A percentile compares a stretch with the other conserved stretches of the same genome.
These are phyloP conservation scores for Rhegmatorhina hoffmannsi DNA, from an alignment of 2,113 vertebrate species.

Conservation along the genomic window DNA sequence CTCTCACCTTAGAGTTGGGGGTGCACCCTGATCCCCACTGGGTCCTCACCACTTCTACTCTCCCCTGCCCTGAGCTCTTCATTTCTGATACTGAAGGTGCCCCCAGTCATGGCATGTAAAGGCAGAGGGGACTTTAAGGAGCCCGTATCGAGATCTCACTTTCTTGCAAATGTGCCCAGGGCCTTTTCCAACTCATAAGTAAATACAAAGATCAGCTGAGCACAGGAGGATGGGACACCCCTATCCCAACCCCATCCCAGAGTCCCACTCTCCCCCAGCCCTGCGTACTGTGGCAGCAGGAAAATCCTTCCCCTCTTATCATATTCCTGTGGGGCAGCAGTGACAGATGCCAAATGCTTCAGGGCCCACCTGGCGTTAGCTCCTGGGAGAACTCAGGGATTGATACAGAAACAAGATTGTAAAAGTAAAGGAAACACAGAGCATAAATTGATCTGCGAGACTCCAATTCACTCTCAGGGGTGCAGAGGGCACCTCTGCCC, in stretches of 20 bases:
- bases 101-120: neutral
- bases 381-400: neutral
- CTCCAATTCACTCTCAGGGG: constrained; percentile 65
- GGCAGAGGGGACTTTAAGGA: neutral
- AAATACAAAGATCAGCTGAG: neutral
- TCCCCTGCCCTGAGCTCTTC: neutral
- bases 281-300: neutral
- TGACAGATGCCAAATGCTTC: neutral
- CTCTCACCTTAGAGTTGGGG: neutral
- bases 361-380: neutral
- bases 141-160: neutral
- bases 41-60: neutral
- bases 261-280: neutral
- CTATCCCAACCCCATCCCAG: neutral
- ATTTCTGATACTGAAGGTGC: neutral
- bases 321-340: neutral
- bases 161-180: neutral
- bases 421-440: constrained; percentile 49
- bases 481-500: constrained; percentile 37
- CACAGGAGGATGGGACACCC: neutral
- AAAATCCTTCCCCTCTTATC: neutral
- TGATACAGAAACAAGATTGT: fast-evolving
- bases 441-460: constrained; percentile 23
- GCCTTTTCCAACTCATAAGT: neutral
- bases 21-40: neutral